These are phyloP conservation scores for Palythoa caribaeorum DNA, from an alignment of 92 coral and sea anemone species.

Conservation along the genomic window DNA sequence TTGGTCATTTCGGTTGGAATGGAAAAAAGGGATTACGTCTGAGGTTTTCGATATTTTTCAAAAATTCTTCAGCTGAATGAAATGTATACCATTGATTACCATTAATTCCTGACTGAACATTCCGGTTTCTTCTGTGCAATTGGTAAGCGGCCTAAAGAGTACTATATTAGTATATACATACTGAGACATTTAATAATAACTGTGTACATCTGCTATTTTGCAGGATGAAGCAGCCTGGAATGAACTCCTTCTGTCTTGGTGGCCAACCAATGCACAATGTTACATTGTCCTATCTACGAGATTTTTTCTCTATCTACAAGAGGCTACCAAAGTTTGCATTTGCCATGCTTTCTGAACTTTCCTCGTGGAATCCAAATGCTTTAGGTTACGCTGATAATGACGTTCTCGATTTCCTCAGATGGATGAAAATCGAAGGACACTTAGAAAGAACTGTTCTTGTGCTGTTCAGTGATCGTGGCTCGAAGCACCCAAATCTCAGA, in stretches of 20 bases:
- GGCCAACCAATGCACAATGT: constrained; percentile 80
- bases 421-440: constrained; percentile 76
- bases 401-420: constrained; percentile 64
- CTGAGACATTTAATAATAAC: no score
- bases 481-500: constrained; percentile 64
- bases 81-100: no score
- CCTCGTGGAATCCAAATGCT: constrained; percentile 76
- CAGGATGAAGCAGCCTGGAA: constrained; percentile 53
- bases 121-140: no score
- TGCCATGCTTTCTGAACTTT: constrained; percentile 73
- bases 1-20: no score
- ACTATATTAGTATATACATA: no score
- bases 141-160: no score
- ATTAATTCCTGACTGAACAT: no score
- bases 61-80: no score
- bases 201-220: neutral
- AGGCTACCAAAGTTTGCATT: constrained; percentile 79
- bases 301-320: constrained; percentile 76
- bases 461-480: constrained; percentile 82
- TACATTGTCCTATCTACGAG: constrained; percentile 67
- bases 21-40: no score
- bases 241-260: constrained; percentile 76
- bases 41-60: no score
- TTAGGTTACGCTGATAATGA: constrained; percentile 72
- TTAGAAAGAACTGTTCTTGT: constrained; percentile 77